Evolutionary conservation across 2,888 invertebrate species (phyloP), one percentile per base, ranked within the genome.

Genomic region (Eristalis arbustorum): DNA sequence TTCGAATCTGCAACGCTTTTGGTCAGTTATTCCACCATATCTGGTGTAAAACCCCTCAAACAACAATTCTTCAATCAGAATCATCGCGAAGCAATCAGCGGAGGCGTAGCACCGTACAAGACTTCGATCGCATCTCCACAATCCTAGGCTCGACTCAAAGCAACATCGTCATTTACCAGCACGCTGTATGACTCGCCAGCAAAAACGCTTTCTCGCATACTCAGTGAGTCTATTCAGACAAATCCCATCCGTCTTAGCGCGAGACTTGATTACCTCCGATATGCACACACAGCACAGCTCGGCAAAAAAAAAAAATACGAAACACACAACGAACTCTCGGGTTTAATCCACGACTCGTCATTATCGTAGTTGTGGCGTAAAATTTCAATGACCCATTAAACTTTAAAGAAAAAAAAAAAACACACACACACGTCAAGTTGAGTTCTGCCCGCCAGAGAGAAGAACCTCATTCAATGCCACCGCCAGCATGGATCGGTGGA

Each of bases 321-420:
- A 42, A 49, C 49, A 14, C n/a, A 42, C 42, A 42, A 5, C 42
- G 40, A 42, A 13, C 8, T 18, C 49, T 18, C 49, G 31, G 31
- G 31, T 31, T 31, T 31, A 31, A 31, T 31, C 49, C 18, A 18
- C 49, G 18, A 18, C 49, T 49, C 63, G 71, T 57, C 78, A 25
- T 61, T 62, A 62, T 62, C 79, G 61, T 62, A 37, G n/a, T 31
- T n/a, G 61, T 59, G 64, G 63, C 63, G 37, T 79, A 40, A 28
- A 84, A 72, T 78, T 84, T 79, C 84, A 84, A 84, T 84, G 84
- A 79, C 84, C 84, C 84, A 84, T 84, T 84, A 84, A 84, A 84
- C 84, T 79, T 84, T 69, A 42, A 2, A 57, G n/a, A 74, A 25
- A 74, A 64, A 64, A 73, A 72, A 49, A 18, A 2, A 62, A 42